phyloP scores from a whole-genome alignment of 2,888 invertebrate species.

The Meliscaeva auricollis region DNA sequence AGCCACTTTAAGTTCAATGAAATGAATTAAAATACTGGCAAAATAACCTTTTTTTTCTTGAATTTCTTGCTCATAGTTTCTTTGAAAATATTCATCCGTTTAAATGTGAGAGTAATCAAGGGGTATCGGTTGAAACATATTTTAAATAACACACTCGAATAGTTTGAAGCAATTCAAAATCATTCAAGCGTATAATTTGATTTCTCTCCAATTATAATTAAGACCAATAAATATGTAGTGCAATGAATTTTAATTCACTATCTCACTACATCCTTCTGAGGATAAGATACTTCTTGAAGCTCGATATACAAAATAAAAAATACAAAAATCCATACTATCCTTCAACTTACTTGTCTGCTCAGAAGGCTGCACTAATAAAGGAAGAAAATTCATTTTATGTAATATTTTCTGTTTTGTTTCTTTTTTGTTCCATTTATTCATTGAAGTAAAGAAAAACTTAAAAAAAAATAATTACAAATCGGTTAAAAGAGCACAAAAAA shows the following conservation, averaged over 20 bases:
- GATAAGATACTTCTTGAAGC: neutral
- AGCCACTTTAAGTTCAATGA: neutral
- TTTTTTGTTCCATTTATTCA: neutral
- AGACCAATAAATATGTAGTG: slow-evolving; percentile 39
- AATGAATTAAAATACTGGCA: neutral
- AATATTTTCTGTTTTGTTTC: neutral
- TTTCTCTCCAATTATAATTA: slow-evolving; percentile 53
- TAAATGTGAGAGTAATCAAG: neutral
- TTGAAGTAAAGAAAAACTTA: slow-evolving; percentile 4
- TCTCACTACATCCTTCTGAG: slow-evolving; percentile 5
- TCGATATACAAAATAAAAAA: neutral
- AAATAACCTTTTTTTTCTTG: neutral
- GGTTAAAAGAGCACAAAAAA: slow-evolving; percentile 20
- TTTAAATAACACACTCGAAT: slow-evolving; percentile 39
- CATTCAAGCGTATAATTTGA: slow-evolving; percentile 47
- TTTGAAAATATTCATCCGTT: neutral
- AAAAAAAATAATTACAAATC: slow-evolving; percentile 28
- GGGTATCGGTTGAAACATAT: neutral
- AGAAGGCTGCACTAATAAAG: slow-evolving; percentile 11
- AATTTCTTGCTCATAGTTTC: neutral
- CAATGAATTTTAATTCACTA: slow-evolving; percentile 31
- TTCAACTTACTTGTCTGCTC: slow-evolving; percentile 28
- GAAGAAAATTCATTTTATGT: neutral
- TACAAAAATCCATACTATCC: neutral
- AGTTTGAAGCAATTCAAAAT: slow-evolving; percentile 34